Evolutionary conservation across 64 coral and sea anemone species (phyloP).

Genomic region (Montipora capricornis): DNA sequence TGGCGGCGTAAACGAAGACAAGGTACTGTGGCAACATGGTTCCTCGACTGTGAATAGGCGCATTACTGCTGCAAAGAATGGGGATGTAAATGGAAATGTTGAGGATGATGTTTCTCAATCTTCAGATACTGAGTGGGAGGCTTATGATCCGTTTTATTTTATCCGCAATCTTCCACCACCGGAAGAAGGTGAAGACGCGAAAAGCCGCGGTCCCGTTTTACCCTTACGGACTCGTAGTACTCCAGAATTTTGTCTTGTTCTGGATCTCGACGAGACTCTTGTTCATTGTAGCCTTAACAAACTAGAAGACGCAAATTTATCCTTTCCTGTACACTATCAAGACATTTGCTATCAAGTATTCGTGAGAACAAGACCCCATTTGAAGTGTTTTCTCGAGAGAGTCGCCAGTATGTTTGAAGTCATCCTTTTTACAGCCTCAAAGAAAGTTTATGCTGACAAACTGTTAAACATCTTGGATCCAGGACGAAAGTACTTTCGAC

Average conservation of each 20-base stretch:
- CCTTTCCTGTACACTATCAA: constrained; percentile 98
- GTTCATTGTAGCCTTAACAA: constrained; percentile 99
- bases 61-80: constrained; percentile 30
- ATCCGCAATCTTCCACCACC: constrained; percentile 95
- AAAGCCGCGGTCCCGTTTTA: constrained; percentile 86
- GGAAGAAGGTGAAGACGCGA: constrained; percentile 86
- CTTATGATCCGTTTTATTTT: constrained; percentile 97
- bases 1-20: constrained; percentile 63
- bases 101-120: constrained; percentile 74
- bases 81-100: constrained; percentile 97
- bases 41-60: constrained; percentile 66
- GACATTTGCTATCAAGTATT: constrained; percentile 99
- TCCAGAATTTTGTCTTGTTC: constrained; percentile 93
- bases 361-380: constrained; percentile 93
- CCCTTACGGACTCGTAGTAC: constrained; percentile 96
- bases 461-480: constrained; percentile 98
- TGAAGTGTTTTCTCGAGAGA: constrained; percentile 92
- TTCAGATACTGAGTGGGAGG: constrained; percentile 76
- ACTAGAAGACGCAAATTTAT: constrained; percentile 96
- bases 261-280: constrained; percentile 97
- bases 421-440: constrained; percentile 98
- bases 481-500: constrained; percentile 85
- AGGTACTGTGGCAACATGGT: constrained; percentile 29
- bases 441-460: constrained; percentile 98
- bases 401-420: constrained; percentile 93